Base-by-base conservation (phyloP, 1,140 invertebrate species). In the Achroia grisella region DNA sequence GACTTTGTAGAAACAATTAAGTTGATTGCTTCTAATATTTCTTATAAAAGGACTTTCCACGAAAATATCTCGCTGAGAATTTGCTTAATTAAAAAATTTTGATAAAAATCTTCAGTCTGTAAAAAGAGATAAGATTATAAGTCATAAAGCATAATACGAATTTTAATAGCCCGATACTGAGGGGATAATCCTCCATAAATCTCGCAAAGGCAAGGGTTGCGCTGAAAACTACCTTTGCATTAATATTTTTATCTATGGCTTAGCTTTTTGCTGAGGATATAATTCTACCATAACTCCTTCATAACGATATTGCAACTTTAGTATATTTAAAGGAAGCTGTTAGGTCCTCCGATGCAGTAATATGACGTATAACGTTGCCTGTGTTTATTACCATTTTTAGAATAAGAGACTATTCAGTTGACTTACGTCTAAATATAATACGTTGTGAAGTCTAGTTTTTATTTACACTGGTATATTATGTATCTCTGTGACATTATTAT, bases 181-280 rank as follows among this genome's bases (percentile, higher is more conserved):
- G 13, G 45, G 52, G 45, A 59, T 58, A 62, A 69, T 65, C 47
- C 36, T 9, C 39, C 37, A 62, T 65, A 58, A 68, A 62, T 61
- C 52, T 56, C 39, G 13, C 39, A 57, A 51, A 59, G 48, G 57
- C 49, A 60, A 57, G 53, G 60, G 53, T 54, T 63, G 48, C 48
- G 29, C 35, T 32, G 42, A 52, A 56, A 54, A 54, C 50, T 54
- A 53, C 39, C 47, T 48, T 37, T 13, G 42, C 28, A 47, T 59
- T 50, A 54, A 54, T 48, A 48, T 54, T 56, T 62, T 52, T 49
- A 54, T 52, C 31, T 48, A 39, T 49, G 14, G 14, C 45, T 42
- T 51, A 23, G 44, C 39, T 44, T 44, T 51, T 45, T 14, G 32
- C 31, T 36, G 23, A 36, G 12, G 36, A 45, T 52, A 54, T 53